Evolutionary conservation across 92 coral and sea anemone species (phyloP).

Genomic region (Zoanthus solanderi): DNA sequence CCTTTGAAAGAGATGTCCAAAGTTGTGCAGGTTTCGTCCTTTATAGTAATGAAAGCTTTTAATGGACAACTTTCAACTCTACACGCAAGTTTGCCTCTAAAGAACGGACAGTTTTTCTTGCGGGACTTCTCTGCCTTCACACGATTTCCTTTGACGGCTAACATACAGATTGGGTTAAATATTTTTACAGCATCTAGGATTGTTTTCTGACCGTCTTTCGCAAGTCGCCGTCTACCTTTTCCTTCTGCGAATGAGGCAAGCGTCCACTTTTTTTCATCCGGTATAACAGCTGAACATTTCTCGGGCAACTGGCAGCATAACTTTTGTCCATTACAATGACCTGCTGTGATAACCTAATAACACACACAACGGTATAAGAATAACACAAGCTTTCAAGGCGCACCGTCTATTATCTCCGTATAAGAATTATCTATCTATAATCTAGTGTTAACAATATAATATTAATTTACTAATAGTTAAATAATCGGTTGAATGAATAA

Average conservation of each 20-base stretch:
- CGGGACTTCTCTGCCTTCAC: not conserved
- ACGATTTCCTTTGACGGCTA: not conserved
- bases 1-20: too few species aligned
- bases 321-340: not conserved
- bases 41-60: not conserved
- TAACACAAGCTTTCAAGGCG: too few species aligned
- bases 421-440: too few species aligned
- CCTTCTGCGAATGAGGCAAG: not conserved
- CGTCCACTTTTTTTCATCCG: not conserved
- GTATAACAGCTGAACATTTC: constrained; percentile 5
- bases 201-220: not conserved
- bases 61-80: not conserved
- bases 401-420: too few species aligned
- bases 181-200: not conserved
- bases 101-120: not conserved
- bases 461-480: too few species aligned
- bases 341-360: too few species aligned
- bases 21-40: too few species aligned
- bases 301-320: constrained; percentile 1
- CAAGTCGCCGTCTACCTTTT: not conserved
- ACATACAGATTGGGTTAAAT: not conserved
- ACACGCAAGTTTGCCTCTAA: not conserved
- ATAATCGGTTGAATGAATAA: too few species aligned
- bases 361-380: too few species aligned
- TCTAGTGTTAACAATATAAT: too few species aligned